Evolutionary conservation across 2,797 vertebrate genomes (phyloP).

Genomic region (Epinephelus awoara): DNA sequence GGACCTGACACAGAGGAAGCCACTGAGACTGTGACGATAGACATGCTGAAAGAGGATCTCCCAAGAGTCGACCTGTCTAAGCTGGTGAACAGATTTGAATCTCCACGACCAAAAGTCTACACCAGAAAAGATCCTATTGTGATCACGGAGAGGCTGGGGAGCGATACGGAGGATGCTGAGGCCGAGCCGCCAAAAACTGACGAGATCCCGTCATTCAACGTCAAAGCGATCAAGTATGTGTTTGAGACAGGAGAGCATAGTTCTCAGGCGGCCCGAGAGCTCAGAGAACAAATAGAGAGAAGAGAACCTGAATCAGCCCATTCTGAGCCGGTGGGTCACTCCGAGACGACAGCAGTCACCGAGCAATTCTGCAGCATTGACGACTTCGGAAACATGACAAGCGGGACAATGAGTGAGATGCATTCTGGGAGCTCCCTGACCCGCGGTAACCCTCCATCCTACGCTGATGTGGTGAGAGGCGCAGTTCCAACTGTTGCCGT

Average conservation of each 20-base stretch:
- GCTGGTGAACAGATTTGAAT: conserved; percentile 86
- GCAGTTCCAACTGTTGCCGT: conserved; percentile 84
- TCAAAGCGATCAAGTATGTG: conserved; percentile 87
- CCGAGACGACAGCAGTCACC: conserved; percentile 77
- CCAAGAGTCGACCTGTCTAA: conserved; percentile 85
- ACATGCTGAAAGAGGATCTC: conserved; percentile 82
- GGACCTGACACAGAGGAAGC: conserved; percentile 83
- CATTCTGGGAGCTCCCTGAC: conserved; percentile 80
- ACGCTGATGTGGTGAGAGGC: conserved; percentile 93
- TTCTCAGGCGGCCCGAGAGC: conserved; percentile 84
- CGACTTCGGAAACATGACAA: conserved; percentile 82
- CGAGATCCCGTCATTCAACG: conserved; percentile 83
- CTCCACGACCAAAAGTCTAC: conserved; percentile 83
- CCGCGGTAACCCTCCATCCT: conserved; percentile 91
- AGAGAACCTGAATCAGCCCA: conserved; percentile 72
- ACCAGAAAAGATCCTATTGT: conserved; percentile 83
- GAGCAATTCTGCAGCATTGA: conserved; percentile 86
- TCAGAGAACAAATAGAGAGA: conserved; percentile 81
- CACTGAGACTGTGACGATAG: conserved; percentile 43
- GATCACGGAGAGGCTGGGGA: conserved; percentile 84
- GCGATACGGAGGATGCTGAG: conserved; percentile 82
- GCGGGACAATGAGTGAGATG: conserved; percentile 72
- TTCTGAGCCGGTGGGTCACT: conserved; percentile 65
- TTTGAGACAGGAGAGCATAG: conserved; percentile 88
- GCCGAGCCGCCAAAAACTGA: conserved; percentile 76